Conservation (phyloP, 1,140 invertebrate species). For the Phenacoccus solenopsis region DNA sequence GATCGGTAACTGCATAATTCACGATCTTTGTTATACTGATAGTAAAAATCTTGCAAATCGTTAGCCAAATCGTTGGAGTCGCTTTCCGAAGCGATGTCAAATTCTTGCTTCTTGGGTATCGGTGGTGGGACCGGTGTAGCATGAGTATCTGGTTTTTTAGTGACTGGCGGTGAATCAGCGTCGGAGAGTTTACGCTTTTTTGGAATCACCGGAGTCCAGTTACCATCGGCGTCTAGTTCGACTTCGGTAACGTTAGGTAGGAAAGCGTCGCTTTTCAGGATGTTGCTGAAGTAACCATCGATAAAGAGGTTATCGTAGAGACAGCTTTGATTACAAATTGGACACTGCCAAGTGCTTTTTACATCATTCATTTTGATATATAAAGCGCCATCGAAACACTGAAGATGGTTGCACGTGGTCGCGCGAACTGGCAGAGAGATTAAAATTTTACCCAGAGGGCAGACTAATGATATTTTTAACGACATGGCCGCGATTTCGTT, state of each 20-base stretch:
- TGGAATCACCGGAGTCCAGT: not conserved
- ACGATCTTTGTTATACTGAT: not conserved
- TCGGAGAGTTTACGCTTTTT: not conserved
- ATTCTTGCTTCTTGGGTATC: not conserved
- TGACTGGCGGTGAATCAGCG: not conserved
- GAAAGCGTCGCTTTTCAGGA: not conserved
- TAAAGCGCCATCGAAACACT: conserved; percentile 92
- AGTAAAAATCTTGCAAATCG: not conserved
- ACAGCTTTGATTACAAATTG: conserved; percentile 74
- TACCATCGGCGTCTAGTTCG: not conserved
- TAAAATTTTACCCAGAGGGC: conserved; percentile 87
- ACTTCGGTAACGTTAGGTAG: not conserved
- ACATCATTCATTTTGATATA: conserved; percentile 98
- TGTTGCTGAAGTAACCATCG: not conserved
- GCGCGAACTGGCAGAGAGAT: conserved; percentile 82
- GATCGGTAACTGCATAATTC: not conserved
- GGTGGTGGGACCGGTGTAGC: not conserved
- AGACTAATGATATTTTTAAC: conserved; percentile 31
- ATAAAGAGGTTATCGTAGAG: conserved; percentile 6
- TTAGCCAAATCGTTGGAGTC: not conserved
- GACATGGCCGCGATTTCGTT: not conserved
- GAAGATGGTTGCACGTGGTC: conserved; percentile 85
- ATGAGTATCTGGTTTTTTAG: not conserved
- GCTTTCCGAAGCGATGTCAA: not conserved
- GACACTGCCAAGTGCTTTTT: conserved; percentile 96